phyloP scores from a whole-genome alignment of 1,140 invertebrate genomes.

The Plodia interpunctella region DNA sequence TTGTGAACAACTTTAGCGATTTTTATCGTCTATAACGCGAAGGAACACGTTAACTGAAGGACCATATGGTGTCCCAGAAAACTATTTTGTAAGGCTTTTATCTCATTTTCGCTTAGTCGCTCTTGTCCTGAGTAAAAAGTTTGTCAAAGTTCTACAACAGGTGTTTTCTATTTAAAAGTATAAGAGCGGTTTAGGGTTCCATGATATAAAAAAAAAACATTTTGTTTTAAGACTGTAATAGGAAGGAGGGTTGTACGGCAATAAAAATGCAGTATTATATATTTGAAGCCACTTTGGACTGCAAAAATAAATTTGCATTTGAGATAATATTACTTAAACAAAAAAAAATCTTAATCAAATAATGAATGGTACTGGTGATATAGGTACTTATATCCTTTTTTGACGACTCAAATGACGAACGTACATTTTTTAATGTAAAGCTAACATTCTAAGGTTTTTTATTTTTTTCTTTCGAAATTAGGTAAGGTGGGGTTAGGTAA shows the following conservation, averaged over 20 bases:
- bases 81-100: constrained; percentile 73
- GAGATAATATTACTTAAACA: no score
- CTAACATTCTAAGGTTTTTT: no score
- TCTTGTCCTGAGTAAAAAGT: constrained; percentile 63
- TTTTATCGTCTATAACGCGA: constrained; percentile 6
- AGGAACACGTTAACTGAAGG: constrained; percentile 51
- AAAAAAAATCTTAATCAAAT: no score
- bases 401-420: no score
- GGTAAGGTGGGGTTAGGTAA: no score
- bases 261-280: background rate
- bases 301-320: no score
- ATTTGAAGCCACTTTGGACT: no score
- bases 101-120: constrained; percentile 52
- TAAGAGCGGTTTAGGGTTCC: constrained; percentile 36
- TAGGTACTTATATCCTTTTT: no score
- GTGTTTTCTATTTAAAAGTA: constrained; percentile 55
- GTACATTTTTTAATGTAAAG: no score
- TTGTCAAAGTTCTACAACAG: constrained; percentile 68
- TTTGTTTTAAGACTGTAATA: background rate
- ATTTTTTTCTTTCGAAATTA: no score
- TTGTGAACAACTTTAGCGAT: constrained; percentile 2
- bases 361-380: no score
- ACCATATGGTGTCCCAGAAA: constrained; percentile 69
- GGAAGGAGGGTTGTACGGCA: background rate
- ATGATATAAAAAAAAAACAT: background rate